Base-by-base conservation (phyloP, 2,113 vertebrate genomes). In the Lontra canadensis region DNA sequence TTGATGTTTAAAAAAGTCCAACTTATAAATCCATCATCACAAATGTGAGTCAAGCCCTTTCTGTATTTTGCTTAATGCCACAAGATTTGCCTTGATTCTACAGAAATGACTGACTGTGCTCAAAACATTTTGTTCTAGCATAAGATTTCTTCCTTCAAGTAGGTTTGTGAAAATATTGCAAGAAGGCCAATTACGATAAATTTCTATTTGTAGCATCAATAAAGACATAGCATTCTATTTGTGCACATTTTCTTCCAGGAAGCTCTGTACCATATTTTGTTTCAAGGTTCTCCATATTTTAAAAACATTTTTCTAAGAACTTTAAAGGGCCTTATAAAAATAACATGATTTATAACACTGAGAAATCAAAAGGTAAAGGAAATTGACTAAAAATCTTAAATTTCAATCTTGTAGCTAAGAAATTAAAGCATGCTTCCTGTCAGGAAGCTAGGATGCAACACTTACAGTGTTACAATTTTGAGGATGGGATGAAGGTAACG, bases 111-210 rank as follows among this genome's bases (percentile, higher is more conserved):
- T 65, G 10, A 84, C 12, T 88, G 18, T 76, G 10, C 2, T 90
- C 47, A 88, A 94, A 94, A 74, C 1, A 69, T 79, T 96, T 71
- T 4, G 12, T 82, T 3, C 39, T 52, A 42, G 8, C 5, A 80
- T 74, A 90, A 9, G 81, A 83, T 92, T 67, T 91, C 81, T 90
- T 82, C 14, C 12, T 86, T 87, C 42, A 89, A 79, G 59, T 52
- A 65, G 0, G 34, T 59, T 91, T 96, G 39, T 92, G 26, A 95
- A 94, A 82, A 82, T 85, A 95, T 44, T 94, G 31, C n/a, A 78
- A 2, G 20, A 65, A 92, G 61, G 17, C 39, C 61, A 83, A 34
- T 96, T 91, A 81, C 86, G 47, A 67, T 88, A 20, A 93, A 79
- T 85, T 93, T 78, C 57, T 90, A 34, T 82, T 78, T 89, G 74